Percentiles rank a stretch among this genome's conserved stretches.
phyloP scores from a whole-genome alignment of 2,888 invertebrate genomes.

The Neoascia interrupta region DNA sequence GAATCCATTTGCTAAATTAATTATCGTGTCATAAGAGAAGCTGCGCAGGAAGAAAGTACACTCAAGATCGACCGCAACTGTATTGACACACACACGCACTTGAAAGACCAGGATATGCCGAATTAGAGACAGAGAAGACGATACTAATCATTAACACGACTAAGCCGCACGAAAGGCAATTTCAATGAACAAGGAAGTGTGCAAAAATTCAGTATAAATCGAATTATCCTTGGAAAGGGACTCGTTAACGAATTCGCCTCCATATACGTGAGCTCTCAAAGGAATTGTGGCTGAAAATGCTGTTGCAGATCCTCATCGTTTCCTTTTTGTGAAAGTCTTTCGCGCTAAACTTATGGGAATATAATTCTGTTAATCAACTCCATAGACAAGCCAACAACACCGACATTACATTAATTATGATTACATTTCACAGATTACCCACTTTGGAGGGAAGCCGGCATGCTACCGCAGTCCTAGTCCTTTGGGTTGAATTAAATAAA shows the following conservation, averaged over 20 bases:
- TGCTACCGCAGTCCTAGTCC: slow-evolving; percentile 16
- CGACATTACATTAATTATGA: slow-evolving; percentile 64
- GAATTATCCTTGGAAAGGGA: slow-evolving; percentile 7
- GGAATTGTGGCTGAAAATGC: background rate
- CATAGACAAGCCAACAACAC: slow-evolving; percentile 54
- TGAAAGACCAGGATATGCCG: background rate
- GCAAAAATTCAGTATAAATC: slow-evolving; percentile 28
- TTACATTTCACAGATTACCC: slow-evolving; percentile 55
- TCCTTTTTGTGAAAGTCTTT: background rate
- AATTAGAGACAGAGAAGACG: background rate
- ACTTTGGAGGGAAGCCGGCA: slow-evolving; percentile 16
- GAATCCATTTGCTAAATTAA: slow-evolving; percentile 40
- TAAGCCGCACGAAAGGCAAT: slow-evolving; percentile 11
- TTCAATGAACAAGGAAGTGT: slow-evolving; percentile 17
- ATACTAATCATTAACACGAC: slow-evolving; percentile 19
- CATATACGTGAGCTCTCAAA: background rate
- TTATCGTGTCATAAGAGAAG: slow-evolving; percentile 3
- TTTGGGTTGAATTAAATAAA: slow-evolving; percentile 53
- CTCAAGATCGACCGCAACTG: background rate
- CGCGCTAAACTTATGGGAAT: slow-evolving; percentile 34
- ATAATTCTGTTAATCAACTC: slow-evolving; percentile 61
- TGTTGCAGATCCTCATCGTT: background rate
- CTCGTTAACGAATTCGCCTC: background rate
- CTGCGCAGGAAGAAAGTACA: background rate
- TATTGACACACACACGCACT: background rate